Base-by-base conservation (phyloP, 2,888 invertebrate species). In the Tineola bisselliella region DNA sequence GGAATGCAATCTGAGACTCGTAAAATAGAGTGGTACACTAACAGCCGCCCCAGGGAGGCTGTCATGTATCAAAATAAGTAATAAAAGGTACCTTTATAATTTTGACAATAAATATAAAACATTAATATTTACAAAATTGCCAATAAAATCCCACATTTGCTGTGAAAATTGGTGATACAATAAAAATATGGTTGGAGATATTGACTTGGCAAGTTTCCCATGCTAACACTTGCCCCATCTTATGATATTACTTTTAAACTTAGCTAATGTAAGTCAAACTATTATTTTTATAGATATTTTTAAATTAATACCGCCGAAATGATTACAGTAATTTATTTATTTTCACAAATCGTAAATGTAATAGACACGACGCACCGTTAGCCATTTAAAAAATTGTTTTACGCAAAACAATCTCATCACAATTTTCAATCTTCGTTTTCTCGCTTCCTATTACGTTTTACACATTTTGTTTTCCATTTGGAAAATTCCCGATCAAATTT, bases 391-490 rank as follows among this genome's bases (percentile, higher is more conserved):
- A 33, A 33, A 58, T 33, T 10, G n/a, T 33, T 56, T 31, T 33
- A 58, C 58, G 33, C 58, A 58, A 58, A 58, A 58, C 33, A 33
- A 58, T 58, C 33, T 31, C 58, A 15, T 33, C 58, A 33, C 56
- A 58, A 58, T 58, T 56, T 58, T 58, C 58, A 58, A 33, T 58
- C 13, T 56, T 60, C 60, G 19, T 56, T 33, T 25, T 30, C 38
- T 58, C 38, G 31, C 48, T 61, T 56, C 62, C 54, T 61, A 60
- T 63, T 60, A 63, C 61, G 57, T 62, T 61, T 58, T 61, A 57
- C 33, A 33, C 56, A 59, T 63, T 63, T 61, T 60, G 59, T 60
- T 60, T 63, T 61, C 60, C 63, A 56, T 60, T 61, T 63, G 61
- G 63, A 60, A 59, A 59, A 59, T 59, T 18, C 57, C 48, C 60